Conservation (phyloP, 1,140 invertebrate species). For the Dryas iulia region DNA sequence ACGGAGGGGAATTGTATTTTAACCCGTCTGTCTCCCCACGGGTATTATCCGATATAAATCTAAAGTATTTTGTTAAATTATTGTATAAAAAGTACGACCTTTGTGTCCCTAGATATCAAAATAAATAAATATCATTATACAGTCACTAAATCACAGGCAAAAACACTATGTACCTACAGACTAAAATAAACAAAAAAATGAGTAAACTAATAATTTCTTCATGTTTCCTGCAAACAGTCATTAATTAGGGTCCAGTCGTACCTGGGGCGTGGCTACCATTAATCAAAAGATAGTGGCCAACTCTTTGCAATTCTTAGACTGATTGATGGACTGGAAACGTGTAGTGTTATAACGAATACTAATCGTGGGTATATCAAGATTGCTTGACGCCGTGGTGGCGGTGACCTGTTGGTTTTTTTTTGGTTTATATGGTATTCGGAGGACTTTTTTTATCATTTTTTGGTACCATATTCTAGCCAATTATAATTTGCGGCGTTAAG, state of each 20-base stretch:
- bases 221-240: conserved; percentile 34
- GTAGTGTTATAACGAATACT: conserved; percentile 4
- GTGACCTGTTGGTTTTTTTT: no score
- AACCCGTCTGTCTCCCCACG: no score
- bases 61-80: no score
- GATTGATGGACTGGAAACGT: conserved; percentile 31
- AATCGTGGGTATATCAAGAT: neutral
- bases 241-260: conserved; percentile 33
- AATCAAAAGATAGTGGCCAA: conserved; percentile 34
- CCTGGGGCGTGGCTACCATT: conserved; percentile 32
- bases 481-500: neutral
- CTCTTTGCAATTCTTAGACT: conserved; percentile 29
- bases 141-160: neutral
- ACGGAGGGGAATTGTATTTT: no score
- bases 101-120: no score
- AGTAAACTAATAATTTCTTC: conserved; percentile 29
- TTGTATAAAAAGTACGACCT: no score
- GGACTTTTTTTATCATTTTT: no score
- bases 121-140: neutral
- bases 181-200: conserved; percentile 7
- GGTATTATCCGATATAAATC: no score
- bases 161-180: neutral
- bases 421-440: no score
- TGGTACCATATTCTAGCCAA: no score
- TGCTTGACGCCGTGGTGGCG: neutral